Evolutionary conservation across 2,888 invertebrate species (phyloP), one percentile per base, ranked within the genome.

Genomic region (Malthinus flaveolus): DNA sequence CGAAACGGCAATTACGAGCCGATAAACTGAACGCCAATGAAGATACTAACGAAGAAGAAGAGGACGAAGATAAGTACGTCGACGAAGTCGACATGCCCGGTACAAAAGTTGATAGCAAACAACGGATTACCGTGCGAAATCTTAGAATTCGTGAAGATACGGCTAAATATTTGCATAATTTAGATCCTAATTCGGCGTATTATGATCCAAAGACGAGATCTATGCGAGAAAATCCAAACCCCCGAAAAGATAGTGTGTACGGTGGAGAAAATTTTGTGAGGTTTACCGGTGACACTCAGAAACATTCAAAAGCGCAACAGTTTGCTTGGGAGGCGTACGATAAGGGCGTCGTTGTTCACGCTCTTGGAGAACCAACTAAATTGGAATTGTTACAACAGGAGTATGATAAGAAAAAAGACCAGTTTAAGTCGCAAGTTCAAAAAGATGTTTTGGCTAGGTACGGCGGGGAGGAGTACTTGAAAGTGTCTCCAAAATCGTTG

Each of bases 201-300:
- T 99, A 99, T 78, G 99, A 99, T 80, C 99, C 99, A 0, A 99
- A 99, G 81, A 97, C 98, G 0, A 84, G 99, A 56, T 95, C 98
- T 0, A 99, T 99, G 99, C 87, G 99, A 64, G 97, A 97, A 66
- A 76, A 78, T 71, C 79, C 79, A 10, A 78, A 78, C 64, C 77
- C 77, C 11, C 63, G 47, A 13, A 69, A 63, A 44, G 77, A 77
- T 64, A 74, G n/a, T 54, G 72, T 70, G 12, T 98, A 95, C 81
- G 86, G 89, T 12, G 99, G 99, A 31, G 99, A 99, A 81, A 99
- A 99, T 80, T 96, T 95, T 81, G 92, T 91, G 1, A 86, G 98
- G 1, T 95, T 93, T 77, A 88, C 93, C 35, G 99, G 99, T 8
- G 98, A 98, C 79, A 97, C 98, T 1, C 84, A 86, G 36, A 85